phyloP scores from a whole-genome alignment of 2,888 invertebrate species.

The Protodeltote pygarga region DNA sequence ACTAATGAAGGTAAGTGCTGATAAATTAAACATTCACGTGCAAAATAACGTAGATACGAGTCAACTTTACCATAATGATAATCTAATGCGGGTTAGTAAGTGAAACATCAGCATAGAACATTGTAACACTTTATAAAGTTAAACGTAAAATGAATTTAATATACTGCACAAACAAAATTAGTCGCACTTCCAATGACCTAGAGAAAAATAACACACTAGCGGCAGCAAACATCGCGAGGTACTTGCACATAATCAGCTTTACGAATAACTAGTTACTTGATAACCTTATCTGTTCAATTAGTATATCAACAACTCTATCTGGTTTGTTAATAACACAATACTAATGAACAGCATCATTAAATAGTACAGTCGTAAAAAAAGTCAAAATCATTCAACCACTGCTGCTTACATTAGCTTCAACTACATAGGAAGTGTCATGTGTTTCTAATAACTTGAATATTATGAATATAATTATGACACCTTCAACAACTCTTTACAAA shows the following conservation, averaged over 20 bases:
- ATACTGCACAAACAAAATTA: slow-evolving; percentile 9
- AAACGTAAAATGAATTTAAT: slow-evolving; percentile 1
- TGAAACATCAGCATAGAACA: slow-evolving; percentile 1
- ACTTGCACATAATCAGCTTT: slow-evolving; percentile 43
- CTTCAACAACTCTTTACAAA: slow-evolving; percentile 18
- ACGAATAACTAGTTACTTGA: slow-evolving; percentile 59
- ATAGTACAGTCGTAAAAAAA: slow-evolving; percentile 53
- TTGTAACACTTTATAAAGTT: slow-evolving; percentile 12
- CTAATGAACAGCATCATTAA: slow-evolving; percentile 52
- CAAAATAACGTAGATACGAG: too few species aligned
- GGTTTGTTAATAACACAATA: slow-evolving; percentile 68
- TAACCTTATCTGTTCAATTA: slow-evolving; percentile 80
- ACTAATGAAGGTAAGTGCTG: not conserved
- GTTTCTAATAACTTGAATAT: slow-evolving; percentile 4
- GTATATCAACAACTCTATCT: slow-evolving; percentile 80
- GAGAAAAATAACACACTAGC: slow-evolving; percentile 39
- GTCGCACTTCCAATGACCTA: slow-evolving; percentile 20
- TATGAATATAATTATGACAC: slow-evolving; percentile 10
- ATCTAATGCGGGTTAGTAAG: not conserved
- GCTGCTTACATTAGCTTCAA: slow-evolving; percentile 4
- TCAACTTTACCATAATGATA: slow-evolving; percentile 2
- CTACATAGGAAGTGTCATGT: not conserved
- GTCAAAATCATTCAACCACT: slow-evolving; percentile 11
- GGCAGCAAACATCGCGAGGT: slow-evolving; percentile 29
- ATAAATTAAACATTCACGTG: not conserved